Percentiles rank a stretch among this genome's conserved stretches.
phyloP scores from a whole-genome alignment of 2,797 vertebrate genomes.

The Pipistrellus pygmaeus region DNA sequence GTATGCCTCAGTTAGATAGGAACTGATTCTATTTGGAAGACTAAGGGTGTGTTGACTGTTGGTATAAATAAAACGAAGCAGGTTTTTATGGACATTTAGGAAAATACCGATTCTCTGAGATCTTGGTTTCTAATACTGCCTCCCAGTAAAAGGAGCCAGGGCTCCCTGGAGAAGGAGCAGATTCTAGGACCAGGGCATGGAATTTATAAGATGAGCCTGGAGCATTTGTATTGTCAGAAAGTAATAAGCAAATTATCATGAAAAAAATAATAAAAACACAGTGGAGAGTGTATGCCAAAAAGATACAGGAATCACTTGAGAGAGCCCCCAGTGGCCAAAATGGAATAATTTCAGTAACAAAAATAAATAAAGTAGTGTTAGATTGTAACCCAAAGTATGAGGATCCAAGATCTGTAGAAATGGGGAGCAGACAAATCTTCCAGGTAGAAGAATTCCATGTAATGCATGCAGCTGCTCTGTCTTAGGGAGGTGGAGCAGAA shows the following conservation, averaged over 20 bases:
- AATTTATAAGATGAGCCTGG: background rate
- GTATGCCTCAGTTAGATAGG: background rate
- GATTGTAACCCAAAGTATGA: constrained; percentile 38
- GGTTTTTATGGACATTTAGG: constrained; percentile 2
- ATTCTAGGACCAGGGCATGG: background rate
- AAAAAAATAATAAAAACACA: constrained; percentile 1
- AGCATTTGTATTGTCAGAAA: constrained; percentile 31
- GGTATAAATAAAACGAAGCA: constrained; percentile 34
- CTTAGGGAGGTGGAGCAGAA: background rate
- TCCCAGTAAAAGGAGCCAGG: background rate
- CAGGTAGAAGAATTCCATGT: background rate
- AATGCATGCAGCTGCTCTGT: background rate
- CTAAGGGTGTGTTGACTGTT: background rate
- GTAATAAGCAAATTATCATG: background rate
- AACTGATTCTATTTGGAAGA: constrained; percentile 46
- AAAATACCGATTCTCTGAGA: background rate
- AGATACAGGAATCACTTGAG: background rate
- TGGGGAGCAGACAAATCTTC: background rate
- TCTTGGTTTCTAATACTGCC: constrained; percentile 40
- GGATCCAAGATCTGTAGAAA: background rate
- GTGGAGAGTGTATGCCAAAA: background rate
- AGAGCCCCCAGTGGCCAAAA: background rate
- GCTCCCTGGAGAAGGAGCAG: background rate
- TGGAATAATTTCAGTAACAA: background rate
- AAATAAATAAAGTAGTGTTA: background rate